phyloP scores from a whole-genome alignment of 2,888 invertebrate species.

The Marasmarcha lunaedactyla region DNA sequence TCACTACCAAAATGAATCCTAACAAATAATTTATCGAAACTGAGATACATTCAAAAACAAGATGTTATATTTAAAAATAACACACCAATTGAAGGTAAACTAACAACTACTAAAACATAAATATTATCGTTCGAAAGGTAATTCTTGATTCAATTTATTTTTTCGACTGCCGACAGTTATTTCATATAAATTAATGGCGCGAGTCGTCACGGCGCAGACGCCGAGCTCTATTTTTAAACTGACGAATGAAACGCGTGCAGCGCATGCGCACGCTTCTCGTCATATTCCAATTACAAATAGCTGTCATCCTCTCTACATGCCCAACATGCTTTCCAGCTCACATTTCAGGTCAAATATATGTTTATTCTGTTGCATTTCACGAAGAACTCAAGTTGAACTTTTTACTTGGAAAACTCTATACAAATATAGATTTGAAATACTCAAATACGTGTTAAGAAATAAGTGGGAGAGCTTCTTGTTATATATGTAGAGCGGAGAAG shows the following conservation, averaged over 20 bases:
- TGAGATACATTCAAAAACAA: conserved; percentile 5
- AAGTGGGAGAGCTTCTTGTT: conserved; percentile 14
- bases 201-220: conserved; percentile 69
- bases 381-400: conserved; percentile 20
- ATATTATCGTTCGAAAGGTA: conserved; percentile 65
- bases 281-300: conserved; percentile 70
- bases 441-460: conserved; percentile 28
- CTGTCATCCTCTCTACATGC: conserved; percentile 58
- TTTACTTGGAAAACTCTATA: not conserved
- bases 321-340: conserved; percentile 35
- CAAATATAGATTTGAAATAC: too few species aligned
- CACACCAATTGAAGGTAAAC: not conserved
- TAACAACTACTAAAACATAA: conserved; percentile 61
- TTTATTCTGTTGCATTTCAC: conserved; percentile 26
- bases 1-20: too few species aligned
- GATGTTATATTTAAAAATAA: too few species aligned
- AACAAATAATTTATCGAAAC: too few species aligned
- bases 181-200: conserved; percentile 70
- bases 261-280: conserved; percentile 63
- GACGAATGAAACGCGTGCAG: conserved; percentile 68
- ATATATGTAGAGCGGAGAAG: conserved; percentile 13
- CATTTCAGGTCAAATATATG: conserved; percentile 29
- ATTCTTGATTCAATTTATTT: conserved; percentile 63
- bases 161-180: conserved; percentile 69
- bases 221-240: conserved; percentile 66